Base-by-base conservation (phyloP, 1,140 invertebrate species). In the Cheumatopsyche charites region DNA sequence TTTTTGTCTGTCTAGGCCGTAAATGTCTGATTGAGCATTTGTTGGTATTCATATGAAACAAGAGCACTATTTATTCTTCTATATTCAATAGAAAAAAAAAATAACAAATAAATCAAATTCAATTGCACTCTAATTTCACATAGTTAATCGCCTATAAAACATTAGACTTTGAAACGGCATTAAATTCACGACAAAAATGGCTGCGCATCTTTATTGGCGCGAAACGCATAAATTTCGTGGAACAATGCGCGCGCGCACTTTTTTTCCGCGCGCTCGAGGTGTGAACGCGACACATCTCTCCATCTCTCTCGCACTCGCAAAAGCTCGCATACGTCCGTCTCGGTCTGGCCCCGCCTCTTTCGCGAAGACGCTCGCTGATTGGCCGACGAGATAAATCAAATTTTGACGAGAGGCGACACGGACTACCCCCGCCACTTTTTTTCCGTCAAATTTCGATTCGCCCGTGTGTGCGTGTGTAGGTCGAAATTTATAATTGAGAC, bases 371-470 rank as follows among this genome's bases (percentile, higher is more conserved):
- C 11, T 1, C 75, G 75, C 72, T 73, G 75, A 76, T 76, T 76
- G 72, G 72, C 72, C 70, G 75, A 45, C 66, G 70, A 66, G 75
- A 76, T 76, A 76, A 76, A 76, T 76, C 75, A 76, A 76, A 76
- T 73, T 76, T 76, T 76, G 71, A 76, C 73, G 71, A 76, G 73
- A 71, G 62, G 67, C 67, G 75, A 76, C 75, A 15, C 52, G 23
- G 5, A 11, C 5, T 29, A 62, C n/a, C 6, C 29, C 13, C 45
- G 13, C 45, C 45, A 5, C 45, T 49, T 19, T n/a, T 19, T 19
- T 49, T n/a, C 17, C 17, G 23, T 15, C 2, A 13, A n/a, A 43
- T 43, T 43, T 43, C 7, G n/a, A 43, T 43, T 43, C 7, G n/a
- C 42, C n/a, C 17, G 55, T 5, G 55, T 61, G 23, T 61, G 17